phyloP scores from a whole-genome alignment of 92 coral and sea anemone genomes.

The Pocillopora grandis region DNA sequence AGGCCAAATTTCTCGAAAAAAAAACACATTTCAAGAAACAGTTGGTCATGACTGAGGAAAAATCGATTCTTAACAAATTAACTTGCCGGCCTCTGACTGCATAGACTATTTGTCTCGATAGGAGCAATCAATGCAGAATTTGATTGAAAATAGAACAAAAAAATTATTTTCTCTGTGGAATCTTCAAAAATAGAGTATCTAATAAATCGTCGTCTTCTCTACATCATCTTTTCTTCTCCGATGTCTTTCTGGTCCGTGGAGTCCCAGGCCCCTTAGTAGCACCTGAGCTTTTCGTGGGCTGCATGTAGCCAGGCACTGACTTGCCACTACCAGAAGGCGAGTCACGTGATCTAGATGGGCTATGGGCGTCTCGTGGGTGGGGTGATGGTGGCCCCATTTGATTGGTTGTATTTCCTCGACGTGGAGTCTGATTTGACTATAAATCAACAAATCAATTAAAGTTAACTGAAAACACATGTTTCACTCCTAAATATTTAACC shows the following conservation, averaged over 20 bases:
- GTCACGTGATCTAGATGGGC: conserved; percentile 59
- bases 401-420: conserved; percentile 47
- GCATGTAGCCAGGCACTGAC: conserved; percentile 81
- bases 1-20: background rate
- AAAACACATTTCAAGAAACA: background rate
- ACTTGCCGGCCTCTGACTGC: background rate
- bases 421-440: conserved; percentile 52
- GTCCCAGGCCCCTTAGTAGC: conserved; percentile 62
- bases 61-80: background rate
- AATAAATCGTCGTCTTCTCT: background rate
- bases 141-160: background rate
- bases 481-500: too few species aligned
- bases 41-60: background rate
- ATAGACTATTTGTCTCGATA: background rate
- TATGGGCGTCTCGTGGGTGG: conserved; percentile 56
- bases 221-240: conserved; percentile 70
- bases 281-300: conserved; percentile 73
- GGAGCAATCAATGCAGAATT: background rate
- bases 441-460: background rate
- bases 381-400: conserved; percentile 50
- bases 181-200: conserved; percentile 28
- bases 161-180: conserved; percentile 8
- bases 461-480: background rate
- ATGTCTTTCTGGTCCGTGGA: conserved; percentile 38
- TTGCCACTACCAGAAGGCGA: conserved; percentile 47